A percentile compares a stretch with the other conserved stretches of the same genome.
Evolutionary conservation across 2,888 invertebrate species (phyloP).

Genomic region (Drosophila recens): DNA sequence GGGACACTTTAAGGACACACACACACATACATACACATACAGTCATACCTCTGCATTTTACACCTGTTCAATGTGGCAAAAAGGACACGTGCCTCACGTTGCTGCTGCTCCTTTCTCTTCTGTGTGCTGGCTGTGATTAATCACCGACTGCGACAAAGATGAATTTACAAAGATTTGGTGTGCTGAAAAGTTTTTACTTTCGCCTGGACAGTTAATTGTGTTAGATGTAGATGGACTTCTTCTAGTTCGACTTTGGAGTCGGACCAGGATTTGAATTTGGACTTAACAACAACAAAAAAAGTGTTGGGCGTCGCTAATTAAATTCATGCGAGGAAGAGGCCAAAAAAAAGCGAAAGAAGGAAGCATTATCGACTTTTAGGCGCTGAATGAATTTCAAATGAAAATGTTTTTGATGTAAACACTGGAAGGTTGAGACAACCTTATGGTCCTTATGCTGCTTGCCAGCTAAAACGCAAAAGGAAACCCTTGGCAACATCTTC

Average conservation of each 20-base stretch:
- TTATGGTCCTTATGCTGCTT: not conserved
- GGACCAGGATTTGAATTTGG: not conserved
- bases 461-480: constrained; percentile 56
- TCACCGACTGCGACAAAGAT: constrained; percentile 79
- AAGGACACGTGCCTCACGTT: constrained; percentile 48
- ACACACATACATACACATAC: constrained; percentile 26
- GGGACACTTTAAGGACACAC: constrained; percentile 70
- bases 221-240: constrained; percentile 70
- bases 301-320: constrained; percentile 79
- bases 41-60: constrained; percentile 44
- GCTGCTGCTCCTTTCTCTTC: constrained; percentile 18
- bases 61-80: constrained; percentile 72
- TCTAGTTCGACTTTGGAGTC: not conserved
- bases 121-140: constrained; percentile 64
- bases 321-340: constrained; percentile 71
- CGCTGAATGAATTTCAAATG: constrained; percentile 76
- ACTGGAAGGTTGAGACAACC: constrained; percentile 23
- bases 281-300: constrained; percentile 53
- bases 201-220: constrained; percentile 73
- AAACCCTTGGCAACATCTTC: constrained; percentile 78
- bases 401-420: constrained; percentile 78
- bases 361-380: constrained; percentile 81
- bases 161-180: constrained; percentile 80
- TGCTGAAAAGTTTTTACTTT: constrained; percentile 72
- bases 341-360: constrained; percentile 18